Percentiles rank a stretch among this genome's conserved stretches.
Conservation (phyloP, 2,113 vertebrate species). For the Myotis yumanensis region DNA sequence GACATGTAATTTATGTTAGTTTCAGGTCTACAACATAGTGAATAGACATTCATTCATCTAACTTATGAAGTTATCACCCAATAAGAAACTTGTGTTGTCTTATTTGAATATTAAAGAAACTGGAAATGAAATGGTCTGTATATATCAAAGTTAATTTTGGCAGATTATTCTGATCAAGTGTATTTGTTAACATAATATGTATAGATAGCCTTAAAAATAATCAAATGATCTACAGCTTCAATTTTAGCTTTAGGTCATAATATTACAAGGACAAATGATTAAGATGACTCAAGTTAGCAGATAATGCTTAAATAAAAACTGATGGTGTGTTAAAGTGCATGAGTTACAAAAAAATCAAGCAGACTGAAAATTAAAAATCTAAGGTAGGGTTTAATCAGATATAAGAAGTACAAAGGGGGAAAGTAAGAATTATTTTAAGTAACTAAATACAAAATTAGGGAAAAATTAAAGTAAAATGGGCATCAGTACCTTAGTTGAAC, state of each 20-base stretch:
- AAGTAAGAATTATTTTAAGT: conserved; percentile 20
- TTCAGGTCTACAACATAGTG: neutral
- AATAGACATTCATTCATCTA: neutral
- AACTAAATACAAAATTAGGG: neutral
- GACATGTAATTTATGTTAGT: neutral
- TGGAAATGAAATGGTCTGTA: neutral
- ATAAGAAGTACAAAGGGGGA: neutral
- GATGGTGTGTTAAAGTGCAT: neutral
- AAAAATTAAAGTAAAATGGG: neutral
- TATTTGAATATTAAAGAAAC: neutral
- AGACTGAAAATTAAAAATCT: conserved; percentile 10
- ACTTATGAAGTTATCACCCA: neutral
- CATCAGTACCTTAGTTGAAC: neutral
- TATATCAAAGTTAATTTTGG: conserved; percentile 22
- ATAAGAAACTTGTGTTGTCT: neutral
- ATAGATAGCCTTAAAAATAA: neutral
- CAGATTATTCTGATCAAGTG: neutral
- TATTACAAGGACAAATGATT: conserved; percentile 11
- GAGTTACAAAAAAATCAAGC: conserved; percentile 5
- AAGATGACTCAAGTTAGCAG: neutral
- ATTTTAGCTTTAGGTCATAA: neutral
- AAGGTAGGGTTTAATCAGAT: neutral
- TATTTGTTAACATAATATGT: neutral
- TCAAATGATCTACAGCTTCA: neutral
- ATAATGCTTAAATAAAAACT: conserved; percentile 13